Base-by-base conservation (phyloP, 2,888 invertebrate genomes). In the Bruchidius siliquastri region DNA sequence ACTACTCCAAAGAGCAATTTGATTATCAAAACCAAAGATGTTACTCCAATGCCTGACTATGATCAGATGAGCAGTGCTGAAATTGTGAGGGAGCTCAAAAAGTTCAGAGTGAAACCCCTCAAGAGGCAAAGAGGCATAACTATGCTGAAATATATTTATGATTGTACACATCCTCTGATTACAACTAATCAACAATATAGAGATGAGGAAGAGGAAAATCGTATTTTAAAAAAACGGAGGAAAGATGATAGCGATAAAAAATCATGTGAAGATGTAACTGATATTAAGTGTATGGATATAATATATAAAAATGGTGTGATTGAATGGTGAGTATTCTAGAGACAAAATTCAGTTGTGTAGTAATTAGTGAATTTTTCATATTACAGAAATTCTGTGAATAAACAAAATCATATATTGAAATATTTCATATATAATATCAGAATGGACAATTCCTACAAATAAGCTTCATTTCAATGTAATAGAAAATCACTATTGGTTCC, bases 41-140 rank as follows among this genome's bases (percentile, higher is more conserved):
- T 90, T 0, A 89, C 90, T 2, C 90, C 91, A 2, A 90, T 90
- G 85, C 85, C 88, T 0, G 87, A 92, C 82, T 93, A 89, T 80
- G 86, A 87, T 21, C 81, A 83, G 6, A 89, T 92, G 89, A 83
- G 88, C 49, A 90, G 91, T 22, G 88, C 91, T 0, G 88, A 89
- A 78, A 86, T 91, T 49, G 86, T 88, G 75, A 86, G 85, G 75
- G 90, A 91, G 81, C 83, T 93, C 6, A 88, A 90, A 76, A 91
- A 90, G 82, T 91, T 88, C 86, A 93, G 93, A 1, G 85, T 93
- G 6, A 92, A 92, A 82, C 90, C 91, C 0, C 86, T 93, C 21
- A 92, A 91, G 83, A 87, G 91, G 73, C 80, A 79, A 74, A 79
- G 83, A 86, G 92, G 92, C 0, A 87, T 91, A 49, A 89, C 90